Percentiles rank a stretch among this genome's conserved stretches.
These are phyloP conservation scores for Gortyna flavago DNA, from an alignment of 2,888 invertebrate genomes.

Conservation along the genomic window DNA sequence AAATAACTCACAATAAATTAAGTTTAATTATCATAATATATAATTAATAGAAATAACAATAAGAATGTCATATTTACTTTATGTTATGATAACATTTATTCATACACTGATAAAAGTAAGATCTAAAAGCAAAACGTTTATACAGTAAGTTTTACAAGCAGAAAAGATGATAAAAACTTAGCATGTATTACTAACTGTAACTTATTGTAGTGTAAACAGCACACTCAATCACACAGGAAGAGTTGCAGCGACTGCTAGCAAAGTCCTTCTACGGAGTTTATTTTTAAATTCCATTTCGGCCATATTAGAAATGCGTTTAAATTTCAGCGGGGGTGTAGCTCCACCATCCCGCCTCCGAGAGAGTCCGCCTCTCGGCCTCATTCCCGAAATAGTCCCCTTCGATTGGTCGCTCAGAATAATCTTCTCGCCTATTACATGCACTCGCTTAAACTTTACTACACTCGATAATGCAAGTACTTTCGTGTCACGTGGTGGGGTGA, in stretches of 20 bases:
- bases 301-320: conserved; percentile 71
- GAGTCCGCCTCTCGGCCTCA: conserved; percentile 81
- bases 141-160: neutral
- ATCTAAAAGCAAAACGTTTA: neutral
- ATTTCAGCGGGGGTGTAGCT: conserved; percentile 72
- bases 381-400: conserved; percentile 80
- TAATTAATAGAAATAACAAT: neutral
- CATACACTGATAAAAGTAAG: neutral
- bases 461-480: conserved; percentile 48
- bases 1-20: neutral
- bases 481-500: conserved; percentile 34
- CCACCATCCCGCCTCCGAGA: conserved; percentile 77
- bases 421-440: conserved; percentile 81
- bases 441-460: conserved; percentile 68
- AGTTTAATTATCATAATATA: neutral
- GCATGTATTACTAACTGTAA: conserved; percentile 21
- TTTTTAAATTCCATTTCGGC: conserved; percentile 71
- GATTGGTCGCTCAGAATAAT: conserved; percentile 83
- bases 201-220: conserved; percentile 7
- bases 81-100: neutral
- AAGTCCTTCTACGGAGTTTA: conserved; percentile 41
- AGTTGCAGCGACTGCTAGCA: neutral
- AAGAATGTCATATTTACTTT: neutral
- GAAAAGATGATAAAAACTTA: neutral
- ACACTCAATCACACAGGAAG: neutral